Evolutionary conservation across 2,888 invertebrate genomes (phyloP), one percentile per base, ranked within the genome.

Genomic region (Habrosyne pyritoides): DNA sequence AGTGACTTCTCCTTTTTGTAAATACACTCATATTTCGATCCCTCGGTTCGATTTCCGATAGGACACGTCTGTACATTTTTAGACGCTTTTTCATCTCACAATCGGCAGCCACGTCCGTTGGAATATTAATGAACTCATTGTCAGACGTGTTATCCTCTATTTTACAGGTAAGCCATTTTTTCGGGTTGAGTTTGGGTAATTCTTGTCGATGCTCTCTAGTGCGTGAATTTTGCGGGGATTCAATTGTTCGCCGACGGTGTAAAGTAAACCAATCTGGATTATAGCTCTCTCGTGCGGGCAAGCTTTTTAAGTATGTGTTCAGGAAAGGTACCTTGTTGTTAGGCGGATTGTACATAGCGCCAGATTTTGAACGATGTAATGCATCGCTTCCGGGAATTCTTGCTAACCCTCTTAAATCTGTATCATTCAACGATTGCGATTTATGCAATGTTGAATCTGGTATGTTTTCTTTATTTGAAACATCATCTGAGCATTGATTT

Each of bases 231-330:
- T 75, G 75, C 56, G 71, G 68, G 67, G 73, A 67, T 67, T 77
- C 81, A 67, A 77, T 81, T 77, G 83, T 83, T 80, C 76, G 81
- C 57, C 76, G 81, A 56, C 79, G 78, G 66, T 79, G 79, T 81
- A 83, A 74, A 69, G 81, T 74, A 77, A 88, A 81, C 89, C 89
- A 91, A 82, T 89, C 85, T 65, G 88, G 87, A 84, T 87, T 89
- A 78, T 84, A 81, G 70, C 77, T 80, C 68, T 85, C 81, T 63
- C 88, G 84, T 53, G 80, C 76, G 63, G 85, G 89, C 83, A 93
- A 84, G 83, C 93, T 93, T 83, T 88, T 93, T 77, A 93, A 83
- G 75, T 93, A 93, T 75, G 93, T 93, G 73, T 91, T 89, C 58
- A 93, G 80, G 76, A 93, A 93, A 57, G 89, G 88, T 79, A 93